Evolutionary conservation across 2,113 vertebrate genomes (phyloP).

Genomic region (Anarrhichthys ocellatus): DNA sequence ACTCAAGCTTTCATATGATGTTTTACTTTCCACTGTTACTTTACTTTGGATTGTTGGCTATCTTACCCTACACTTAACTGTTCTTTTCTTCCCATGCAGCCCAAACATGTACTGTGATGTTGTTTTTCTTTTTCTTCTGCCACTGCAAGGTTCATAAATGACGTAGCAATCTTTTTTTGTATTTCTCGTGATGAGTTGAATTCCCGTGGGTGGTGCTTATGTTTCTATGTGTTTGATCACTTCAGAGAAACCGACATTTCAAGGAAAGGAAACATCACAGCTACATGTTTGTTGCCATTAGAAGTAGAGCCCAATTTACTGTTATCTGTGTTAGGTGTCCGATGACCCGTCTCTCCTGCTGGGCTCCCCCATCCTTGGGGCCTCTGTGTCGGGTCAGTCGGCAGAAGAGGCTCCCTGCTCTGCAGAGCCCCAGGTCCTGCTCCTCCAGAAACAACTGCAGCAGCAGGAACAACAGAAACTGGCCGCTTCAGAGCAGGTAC

Average conservation of each 20-base stretch:
- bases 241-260: not conserved
- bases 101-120: not conserved
- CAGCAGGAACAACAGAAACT: conserved; percentile 94
- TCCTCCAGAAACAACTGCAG: conserved; percentile 93
- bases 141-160: not conserved
- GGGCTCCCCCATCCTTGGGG: conserved; percentile 83
- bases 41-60: conserved; percentile 16
- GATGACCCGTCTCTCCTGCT: conserved; percentile 80
- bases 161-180: not conserved
- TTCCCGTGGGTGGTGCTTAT: not conserved
- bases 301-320: not conserved
- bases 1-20: conserved; percentile 2
- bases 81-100: not conserved
- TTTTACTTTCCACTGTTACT: conserved; percentile 35
- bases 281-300: not conserved
- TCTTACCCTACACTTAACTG: conserved; percentile 13
- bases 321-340: conserved; percentile 72
- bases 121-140: not conserved
- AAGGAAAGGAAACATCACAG: not conserved
- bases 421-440: conserved; percentile 90
- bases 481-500: conserved; percentile 93
- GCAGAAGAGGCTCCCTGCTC: conserved; percentile 83
- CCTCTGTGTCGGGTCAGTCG: conserved; percentile 76
- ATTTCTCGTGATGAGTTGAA: not conserved
- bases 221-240: not conserved